Conservation (phyloP, 2,113 vertebrate species). For the Collichthys lucidus region DNA sequence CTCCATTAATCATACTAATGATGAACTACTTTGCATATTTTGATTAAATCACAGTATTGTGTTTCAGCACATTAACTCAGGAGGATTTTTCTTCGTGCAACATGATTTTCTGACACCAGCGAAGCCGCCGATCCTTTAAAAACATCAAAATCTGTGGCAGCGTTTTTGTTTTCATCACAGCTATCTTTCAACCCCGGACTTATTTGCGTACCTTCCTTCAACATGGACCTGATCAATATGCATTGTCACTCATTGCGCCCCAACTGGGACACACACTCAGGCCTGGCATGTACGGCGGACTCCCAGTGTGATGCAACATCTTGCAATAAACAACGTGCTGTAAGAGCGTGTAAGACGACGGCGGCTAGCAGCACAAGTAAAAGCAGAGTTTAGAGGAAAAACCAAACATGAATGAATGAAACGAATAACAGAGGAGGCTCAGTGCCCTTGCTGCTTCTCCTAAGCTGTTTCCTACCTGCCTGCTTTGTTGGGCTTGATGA, state of each 20-base stretch:
- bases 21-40: slow-evolving; percentile 40
- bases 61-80: not conserved
- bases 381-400: not conserved
- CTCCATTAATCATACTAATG: slow-evolving; percentile 41
- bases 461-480: not conserved
- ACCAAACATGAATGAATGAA: too few species aligned
- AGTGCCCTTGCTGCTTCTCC: not conserved
- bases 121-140: not conserved
- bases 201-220: slow-evolving; percentile 10
- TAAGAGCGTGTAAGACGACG: slow-evolving; percentile 53
- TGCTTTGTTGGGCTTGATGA: slow-evolving; percentile 40
- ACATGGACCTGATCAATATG: slow-evolving; percentile 49
- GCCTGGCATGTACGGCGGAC: slow-evolving; percentile 24
- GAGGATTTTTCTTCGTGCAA: not conserved
- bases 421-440: not conserved
- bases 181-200: slow-evolving; percentile 14
- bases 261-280: slow-evolving; percentile 38
- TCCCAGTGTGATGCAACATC: slow-evolving; percentile 65
- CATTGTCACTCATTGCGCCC: slow-evolving; percentile 55
- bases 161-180: slow-evolving; percentile 1
- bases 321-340: slow-evolving; percentile 60
- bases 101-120: not conserved
- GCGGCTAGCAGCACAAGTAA: slow-evolving; percentile 6
- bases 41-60: not conserved
- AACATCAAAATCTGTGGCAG: not conserved